These are phyloP conservation scores for Pseudobourletiella spinata DNA, from an alignment of 1,140 invertebrate species.

Conservation along the genomic window DNA sequence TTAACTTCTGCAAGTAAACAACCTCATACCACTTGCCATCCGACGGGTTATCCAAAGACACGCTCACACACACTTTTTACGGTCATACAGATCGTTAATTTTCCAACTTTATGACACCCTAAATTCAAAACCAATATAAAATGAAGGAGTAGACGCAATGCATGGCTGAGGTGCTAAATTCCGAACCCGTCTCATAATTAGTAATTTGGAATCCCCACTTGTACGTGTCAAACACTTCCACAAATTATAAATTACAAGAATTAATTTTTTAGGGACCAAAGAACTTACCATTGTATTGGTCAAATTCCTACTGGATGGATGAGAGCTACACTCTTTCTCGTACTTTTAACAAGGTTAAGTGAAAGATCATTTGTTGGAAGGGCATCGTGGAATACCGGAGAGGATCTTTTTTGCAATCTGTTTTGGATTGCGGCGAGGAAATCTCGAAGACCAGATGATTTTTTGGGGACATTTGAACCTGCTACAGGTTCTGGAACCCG, in stretches of 20 bases:
- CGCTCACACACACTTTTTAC: slow-evolving; percentile 42
- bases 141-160: no score
- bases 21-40: slow-evolving; percentile 51
- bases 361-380: slow-evolving; percentile 10
- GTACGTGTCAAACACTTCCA: background rate
- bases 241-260: background rate
- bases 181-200: background rate
- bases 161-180: background rate
- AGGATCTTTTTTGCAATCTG: slow-evolving; percentile 12
- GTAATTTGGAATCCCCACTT: background rate
- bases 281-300: slow-evolving; percentile 19
- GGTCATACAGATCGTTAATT: slow-evolving; percentile 44
- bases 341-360: slow-evolving; percentile 16
- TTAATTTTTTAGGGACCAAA: background rate
- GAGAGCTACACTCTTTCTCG: slow-evolving; percentile 29
- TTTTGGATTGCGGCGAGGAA: slow-evolving; percentile 19
- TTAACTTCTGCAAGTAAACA: slow-evolving; percentile 46
- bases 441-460: background rate
- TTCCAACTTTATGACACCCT: slow-evolving; percentile 48
- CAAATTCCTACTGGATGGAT: slow-evolving; percentile 26
- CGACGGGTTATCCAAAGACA: slow-evolving; percentile 43
- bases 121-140: background rate
- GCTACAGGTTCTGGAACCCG: no score
- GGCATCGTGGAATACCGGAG: slow-evolving; percentile 23
- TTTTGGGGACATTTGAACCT: background rate